A percentile compares a stretch with the other conserved stretches of the same genome.
Conservation (phyloP, 2,888 invertebrate species). For the Plagodis dolabraria region DNA sequence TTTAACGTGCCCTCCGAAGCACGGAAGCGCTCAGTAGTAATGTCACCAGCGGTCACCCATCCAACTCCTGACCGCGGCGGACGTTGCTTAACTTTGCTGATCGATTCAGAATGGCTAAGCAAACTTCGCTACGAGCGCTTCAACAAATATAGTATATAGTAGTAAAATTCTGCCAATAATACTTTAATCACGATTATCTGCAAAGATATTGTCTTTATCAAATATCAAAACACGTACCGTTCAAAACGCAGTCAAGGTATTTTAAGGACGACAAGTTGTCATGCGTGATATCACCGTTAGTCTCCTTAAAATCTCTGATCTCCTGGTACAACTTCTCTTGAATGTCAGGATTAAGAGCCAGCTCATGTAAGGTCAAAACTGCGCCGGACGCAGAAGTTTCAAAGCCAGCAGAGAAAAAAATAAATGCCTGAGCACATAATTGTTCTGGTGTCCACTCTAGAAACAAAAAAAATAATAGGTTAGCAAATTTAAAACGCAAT, state of each 20-base stretch:
- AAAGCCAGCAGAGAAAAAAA: slow-evolving; percentile 78
- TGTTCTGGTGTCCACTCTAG: slow-evolving; percentile 71
- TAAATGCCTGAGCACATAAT: slow-evolving; percentile 70
- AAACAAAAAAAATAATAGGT: not conserved
- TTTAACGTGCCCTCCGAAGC: too few relatives aligned
- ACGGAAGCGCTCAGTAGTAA: too few relatives aligned
- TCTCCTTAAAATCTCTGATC: slow-evolving; percentile 50
- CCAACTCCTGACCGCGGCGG: too few relatives aligned
- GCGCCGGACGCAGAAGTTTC: slow-evolving; percentile 70
- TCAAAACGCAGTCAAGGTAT: slow-evolving; percentile 66
- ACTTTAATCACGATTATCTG: too few relatives aligned
- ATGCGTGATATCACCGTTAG: slow-evolving; percentile 47
- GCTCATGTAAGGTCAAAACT: slow-evolving; percentile 66
- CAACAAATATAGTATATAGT: too few relatives aligned
- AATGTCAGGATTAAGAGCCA: slow-evolving; percentile 67
- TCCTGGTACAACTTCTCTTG: slow-evolving; percentile 73
- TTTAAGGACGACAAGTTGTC: slow-evolving; percentile 61
- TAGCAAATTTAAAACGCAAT: too few relatives aligned
- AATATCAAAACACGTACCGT: slow-evolving; percentile 48
- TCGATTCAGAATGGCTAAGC: too few relatives aligned
- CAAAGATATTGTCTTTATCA: too few relatives aligned
- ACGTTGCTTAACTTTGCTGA: too few relatives aligned
- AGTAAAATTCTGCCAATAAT: too few relatives aligned
- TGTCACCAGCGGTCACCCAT: too few relatives aligned
- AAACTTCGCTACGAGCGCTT: too few relatives aligned